phyloP scores from a whole-genome alignment of 2,888 invertebrate genomes.

The Nemotelus nigrinus region DNA sequence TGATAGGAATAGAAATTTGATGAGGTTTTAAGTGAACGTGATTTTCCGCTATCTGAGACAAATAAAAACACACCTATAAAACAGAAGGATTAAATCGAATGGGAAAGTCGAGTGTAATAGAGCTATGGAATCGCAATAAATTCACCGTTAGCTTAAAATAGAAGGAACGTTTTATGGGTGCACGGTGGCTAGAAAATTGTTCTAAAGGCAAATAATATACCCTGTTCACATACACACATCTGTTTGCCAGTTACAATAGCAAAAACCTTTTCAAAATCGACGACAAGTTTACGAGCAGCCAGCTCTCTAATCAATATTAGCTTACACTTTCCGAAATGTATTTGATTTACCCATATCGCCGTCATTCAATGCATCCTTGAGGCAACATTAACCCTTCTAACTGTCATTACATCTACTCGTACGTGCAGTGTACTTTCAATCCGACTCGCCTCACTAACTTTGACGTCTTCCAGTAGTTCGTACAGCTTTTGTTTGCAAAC shows the following conservation, averaged over 20 bases:
- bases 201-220: too few species aligned
- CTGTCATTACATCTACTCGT: background rate
- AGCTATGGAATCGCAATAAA: constrained; percentile 15
- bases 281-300: too few species aligned
- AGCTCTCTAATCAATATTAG: too few species aligned
- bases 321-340: too few species aligned
- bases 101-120: constrained; percentile 1
- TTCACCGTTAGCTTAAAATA: background rate
- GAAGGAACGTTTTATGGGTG: too few species aligned
- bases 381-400: background rate
- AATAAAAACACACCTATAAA: constrained; percentile 42
- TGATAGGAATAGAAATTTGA: constrained; percentile 42
- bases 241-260: too few species aligned
- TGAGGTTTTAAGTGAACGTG: constrained; percentile 44
- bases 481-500: background rate
- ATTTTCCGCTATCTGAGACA: constrained; percentile 28
- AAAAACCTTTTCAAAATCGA: too few species aligned
- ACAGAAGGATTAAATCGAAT: constrained; percentile 32
- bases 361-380: too few species aligned
- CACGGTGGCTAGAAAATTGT: too few species aligned
- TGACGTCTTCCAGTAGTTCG: background rate
- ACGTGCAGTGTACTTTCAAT: background rate
- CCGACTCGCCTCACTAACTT: constrained; percentile 2
- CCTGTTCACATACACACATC: too few species aligned
- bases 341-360: too few species aligned